Percentiles rank a stretch among this genome's conserved stretches.
Evolutionary conservation across 2,113 vertebrate species (phyloP).

Genomic region (Gobio gobio): DNA sequence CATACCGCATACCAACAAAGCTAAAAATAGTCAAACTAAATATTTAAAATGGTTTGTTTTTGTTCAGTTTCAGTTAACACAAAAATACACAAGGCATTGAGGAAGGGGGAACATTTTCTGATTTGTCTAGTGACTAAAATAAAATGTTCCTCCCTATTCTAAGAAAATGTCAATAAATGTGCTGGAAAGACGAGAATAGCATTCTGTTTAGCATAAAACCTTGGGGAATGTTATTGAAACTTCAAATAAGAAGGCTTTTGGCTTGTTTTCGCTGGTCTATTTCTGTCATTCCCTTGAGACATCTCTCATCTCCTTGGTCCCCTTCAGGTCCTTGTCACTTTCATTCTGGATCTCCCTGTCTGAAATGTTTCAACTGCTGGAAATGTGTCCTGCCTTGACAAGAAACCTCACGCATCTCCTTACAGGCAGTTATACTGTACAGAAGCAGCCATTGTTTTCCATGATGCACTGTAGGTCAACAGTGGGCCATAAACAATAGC

Average conservation of each 20-base stretch:
- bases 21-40: neutral
- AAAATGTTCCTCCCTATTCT: neutral
- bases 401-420: neutral
- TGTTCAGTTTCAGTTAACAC: too few relatives aligned
- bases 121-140: neutral
- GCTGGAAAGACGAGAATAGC: neutral
- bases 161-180: neutral
- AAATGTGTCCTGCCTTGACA: neutral
- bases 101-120: neutral
- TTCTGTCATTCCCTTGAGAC: slow-evolving; percentile 18
- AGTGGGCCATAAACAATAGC: slow-evolving; percentile 20
- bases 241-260: neutral
- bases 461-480: neutral
- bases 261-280: slow-evolving; percentile 14
- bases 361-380: neutral
- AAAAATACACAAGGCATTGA: neutral
- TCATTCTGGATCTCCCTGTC: neutral
- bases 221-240: slow-evolving; percentile 4
- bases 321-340: slow-evolving; percentile 29
- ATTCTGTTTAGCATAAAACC: neutral
- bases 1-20: neutral
- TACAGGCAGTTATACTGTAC: neutral
- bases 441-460: slow-evolving; percentile 7
- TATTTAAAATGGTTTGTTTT: too few relatives aligned
- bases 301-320: neutral